A percentile compares a stretch with the other conserved stretches of the same genome.
These are phyloP conservation scores for Trichoplusia ni DNA, from an alignment of 1,140 invertebrate species.

Conservation along the genomic window DNA sequence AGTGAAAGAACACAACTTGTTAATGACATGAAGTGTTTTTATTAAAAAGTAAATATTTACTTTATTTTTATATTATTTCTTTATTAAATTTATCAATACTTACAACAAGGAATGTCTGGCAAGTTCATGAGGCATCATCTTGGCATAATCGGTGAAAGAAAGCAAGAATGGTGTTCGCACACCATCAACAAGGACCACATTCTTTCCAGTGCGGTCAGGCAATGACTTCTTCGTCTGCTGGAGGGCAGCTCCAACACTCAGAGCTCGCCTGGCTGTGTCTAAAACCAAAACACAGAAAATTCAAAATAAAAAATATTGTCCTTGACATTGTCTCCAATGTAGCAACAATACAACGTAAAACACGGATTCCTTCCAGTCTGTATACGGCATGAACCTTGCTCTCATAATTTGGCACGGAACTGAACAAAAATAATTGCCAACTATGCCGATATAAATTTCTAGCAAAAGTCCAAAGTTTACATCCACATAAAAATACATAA, in stretches of 20 bases:
- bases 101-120: constrained; percentile 94
- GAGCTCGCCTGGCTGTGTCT: constrained; percentile 71
- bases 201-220: constrained; percentile 85
- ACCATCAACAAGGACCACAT: constrained; percentile 98
- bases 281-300: not conserved
- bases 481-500: constrained; percentile 8
- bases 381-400: constrained; percentile 8
- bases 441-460: constrained; percentile 30
- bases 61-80: too few relatives aligned
- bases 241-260: constrained; percentile 76
- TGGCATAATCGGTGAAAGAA: constrained; percentile 96
- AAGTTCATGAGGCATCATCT: constrained; percentile 97
- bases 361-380: not conserved
- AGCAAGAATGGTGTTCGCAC: constrained; percentile 97
- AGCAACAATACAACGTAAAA: not conserved
- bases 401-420: constrained; percentile 33
- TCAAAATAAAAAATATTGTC: not conserved
- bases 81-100: constrained; percentile 66
- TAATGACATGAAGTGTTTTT: too few relatives aligned
- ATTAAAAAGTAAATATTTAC: too few relatives aligned
- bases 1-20: too few relatives aligned
- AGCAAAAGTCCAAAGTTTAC: constrained; percentile 44
- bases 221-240: constrained; percentile 81
- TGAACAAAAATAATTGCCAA: constrained; percentile 18
- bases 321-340: not conserved